Evolutionary conservation across 2,113 vertebrate genomes (phyloP).

Genomic region (Pteronura brasiliensis): DNA sequence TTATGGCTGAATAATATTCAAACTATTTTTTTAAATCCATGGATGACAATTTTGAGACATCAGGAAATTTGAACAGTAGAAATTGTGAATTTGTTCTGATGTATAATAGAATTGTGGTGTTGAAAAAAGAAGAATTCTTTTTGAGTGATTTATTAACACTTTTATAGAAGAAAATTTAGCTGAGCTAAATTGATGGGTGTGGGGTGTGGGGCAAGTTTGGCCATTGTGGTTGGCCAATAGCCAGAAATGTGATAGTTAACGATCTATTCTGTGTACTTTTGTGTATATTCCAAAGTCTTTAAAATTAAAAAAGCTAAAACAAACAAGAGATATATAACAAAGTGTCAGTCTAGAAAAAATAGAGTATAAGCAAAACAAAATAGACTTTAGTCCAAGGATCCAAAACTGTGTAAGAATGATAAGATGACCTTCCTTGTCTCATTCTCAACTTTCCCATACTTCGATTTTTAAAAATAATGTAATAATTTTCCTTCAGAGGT

Average conservation of each 20-base stretch:
- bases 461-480: not conserved
- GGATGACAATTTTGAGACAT: not conserved
- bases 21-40: not conserved
- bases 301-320: not conserved
- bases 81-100: not conserved
- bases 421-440: not conserved
- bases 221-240: not conserved
- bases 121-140: not conserved
- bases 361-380: not conserved
- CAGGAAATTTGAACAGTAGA: not conserved
- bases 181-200: not conserved
- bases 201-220: not conserved
- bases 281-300: not conserved
- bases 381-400: not conserved
- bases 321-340: not conserved
- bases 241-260: rapidly evolving
- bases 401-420: not conserved
- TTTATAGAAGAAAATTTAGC: not conserved
- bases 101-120: not conserved
- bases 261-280: not conserved
- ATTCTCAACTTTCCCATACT: not conserved
- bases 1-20: not conserved
- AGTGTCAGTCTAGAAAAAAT: not conserved
- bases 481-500: not conserved
- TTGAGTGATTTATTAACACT: not conserved